Evolutionary conservation across 1,140 invertebrate genomes (phyloP).

Genomic region (Hyles vespertilio): DNA sequence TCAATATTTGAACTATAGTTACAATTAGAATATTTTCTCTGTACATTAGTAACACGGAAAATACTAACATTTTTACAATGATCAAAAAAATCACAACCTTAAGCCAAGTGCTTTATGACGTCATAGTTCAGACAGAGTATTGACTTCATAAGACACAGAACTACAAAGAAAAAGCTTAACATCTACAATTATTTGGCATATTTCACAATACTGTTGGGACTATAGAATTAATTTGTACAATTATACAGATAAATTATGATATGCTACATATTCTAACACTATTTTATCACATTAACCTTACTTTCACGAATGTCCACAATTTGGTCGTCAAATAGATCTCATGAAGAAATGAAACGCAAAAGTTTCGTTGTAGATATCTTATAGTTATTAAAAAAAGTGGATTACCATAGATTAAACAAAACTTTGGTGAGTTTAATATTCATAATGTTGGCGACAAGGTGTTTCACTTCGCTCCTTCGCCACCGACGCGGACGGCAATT

Average conservation of each 20-base stretch:
- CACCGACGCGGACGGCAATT: too few relatives aligned
- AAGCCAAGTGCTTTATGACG: constrained; percentile 8
- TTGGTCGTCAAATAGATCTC: constrained; percentile 55
- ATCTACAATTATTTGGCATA: constrained; percentile 38
- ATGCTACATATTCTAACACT: constrained; percentile 3
- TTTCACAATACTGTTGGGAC: neutral
- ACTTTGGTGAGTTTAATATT: too few relatives aligned
- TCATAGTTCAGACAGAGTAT: too few relatives aligned
- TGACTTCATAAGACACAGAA: too few relatives aligned
- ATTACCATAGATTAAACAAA: too few relatives aligned
- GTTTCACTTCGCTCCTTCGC: too few relatives aligned
- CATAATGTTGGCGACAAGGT: too few relatives aligned
- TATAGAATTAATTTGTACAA: neutral
- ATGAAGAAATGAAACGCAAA: constrained; percentile 15
- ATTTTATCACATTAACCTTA: constrained; percentile 29
- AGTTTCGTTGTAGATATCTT: constrained; percentile 23
- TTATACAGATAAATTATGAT: neutral
- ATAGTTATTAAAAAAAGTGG: neutral
- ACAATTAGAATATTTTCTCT: neutral
- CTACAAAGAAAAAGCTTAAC: too few relatives aligned
- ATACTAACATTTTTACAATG: neutral
- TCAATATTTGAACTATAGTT: neutral
- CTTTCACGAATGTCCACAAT: constrained; percentile 17
- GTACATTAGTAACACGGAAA: neutral
- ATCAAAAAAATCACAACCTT: constrained; percentile 53